Base-by-base conservation (phyloP, 2,113 vertebrate species). In the Saguinus imperator region DNA sequence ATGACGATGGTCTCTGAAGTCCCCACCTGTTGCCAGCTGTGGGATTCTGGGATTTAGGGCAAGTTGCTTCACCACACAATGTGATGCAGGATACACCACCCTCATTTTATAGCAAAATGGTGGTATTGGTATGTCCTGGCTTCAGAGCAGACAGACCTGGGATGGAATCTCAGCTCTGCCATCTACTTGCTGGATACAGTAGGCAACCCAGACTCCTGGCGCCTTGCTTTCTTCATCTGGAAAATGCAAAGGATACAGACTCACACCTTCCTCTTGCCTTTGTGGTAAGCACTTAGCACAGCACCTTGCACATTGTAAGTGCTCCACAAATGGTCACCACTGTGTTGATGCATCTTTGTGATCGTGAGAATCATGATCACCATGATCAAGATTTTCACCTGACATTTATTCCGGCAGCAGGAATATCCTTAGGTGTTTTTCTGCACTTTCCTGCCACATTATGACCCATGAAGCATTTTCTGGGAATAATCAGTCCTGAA, bases 201-300 rank as follows among this genome's bases (percentile, higher is more conserved):
- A n/a, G 66, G 21, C 18, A n/a, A n/a, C 3, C 5, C 35, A 43
- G 35, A 13, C 25, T 66, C 61, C 9, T 1, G 14, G 35, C 52
- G 83, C 27, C 16, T 45, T 23, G 40, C 32, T 45, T 68, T 68
- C 77, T 48, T 80, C 25, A 35, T 20, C 37, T 70, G 70, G 58
- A 35, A 95, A 83, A 16, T 35, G 70, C 21, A 17, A 17, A 14
- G 7, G n/a, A 37, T 0, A 21, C 11, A 11, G 3, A 32, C 21
- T 12, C 52, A 64, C 11, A 3, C 20, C 84, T 88, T 29, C 32
- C 25, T 32, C 68, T 68, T 17, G 40, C 32, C 48, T n/a, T 83
- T 18, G 0, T 32, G 2, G 0, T 3, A 18, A 57, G 77, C 58
- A 48, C 32, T 0, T 29, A 48, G 45, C 8, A 3, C 29, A 52